These are phyloP conservation scores for Bombus huntii DNA, from an alignment of 1,140 invertebrate species.

Conservation along the genomic window DNA sequence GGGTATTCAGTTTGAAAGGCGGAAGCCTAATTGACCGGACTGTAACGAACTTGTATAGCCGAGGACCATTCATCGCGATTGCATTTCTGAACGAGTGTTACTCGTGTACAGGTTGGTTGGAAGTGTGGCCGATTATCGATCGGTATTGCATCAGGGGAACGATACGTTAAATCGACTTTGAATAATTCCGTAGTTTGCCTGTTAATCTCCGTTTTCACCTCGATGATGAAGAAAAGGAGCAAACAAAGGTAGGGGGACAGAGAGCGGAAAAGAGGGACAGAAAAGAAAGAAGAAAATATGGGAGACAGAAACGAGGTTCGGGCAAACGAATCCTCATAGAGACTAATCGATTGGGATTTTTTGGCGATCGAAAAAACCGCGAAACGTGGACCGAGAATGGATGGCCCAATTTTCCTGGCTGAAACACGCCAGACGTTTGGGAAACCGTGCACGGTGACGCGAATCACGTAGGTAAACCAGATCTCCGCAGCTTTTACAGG, in stretches of 20 bases:
- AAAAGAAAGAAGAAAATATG: neutral
- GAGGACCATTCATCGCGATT: constrained; percentile 34
- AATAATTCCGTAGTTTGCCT: constrained; percentile 6
- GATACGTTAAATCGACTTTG: neutral
- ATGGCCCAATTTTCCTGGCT: constrained; percentile 19
- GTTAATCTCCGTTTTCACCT: too few relatives aligned
- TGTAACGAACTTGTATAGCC: constrained; percentile 22
- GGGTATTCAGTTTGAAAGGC: too few relatives aligned
- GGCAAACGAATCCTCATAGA: neutral
- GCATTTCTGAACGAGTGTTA: constrained; percentile 17
- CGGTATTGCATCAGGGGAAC: neutral
- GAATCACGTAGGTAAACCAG: constrained; percentile 53
- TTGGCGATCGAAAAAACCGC: neutral
- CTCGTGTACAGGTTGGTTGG: constrained; percentile 25
- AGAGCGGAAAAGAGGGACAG: neutral
- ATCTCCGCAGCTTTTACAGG: constrained; percentile 41
- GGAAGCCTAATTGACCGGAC: constrained; percentile 9
- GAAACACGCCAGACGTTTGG: neutral
- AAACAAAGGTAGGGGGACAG: neutral
- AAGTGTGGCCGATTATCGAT: constrained; percentile 27
- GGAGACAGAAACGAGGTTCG: neutral
- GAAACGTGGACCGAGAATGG: constrained; percentile 15
- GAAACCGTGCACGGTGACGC: constrained; percentile 9
- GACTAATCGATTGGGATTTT: neutral
- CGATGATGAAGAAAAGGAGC: neutral